Evolutionary conservation across 1,140 invertebrate genomes (phyloP), one percentile per base, ranked within the genome.

Genomic region (Ditylenchus dipsaci): DNA sequence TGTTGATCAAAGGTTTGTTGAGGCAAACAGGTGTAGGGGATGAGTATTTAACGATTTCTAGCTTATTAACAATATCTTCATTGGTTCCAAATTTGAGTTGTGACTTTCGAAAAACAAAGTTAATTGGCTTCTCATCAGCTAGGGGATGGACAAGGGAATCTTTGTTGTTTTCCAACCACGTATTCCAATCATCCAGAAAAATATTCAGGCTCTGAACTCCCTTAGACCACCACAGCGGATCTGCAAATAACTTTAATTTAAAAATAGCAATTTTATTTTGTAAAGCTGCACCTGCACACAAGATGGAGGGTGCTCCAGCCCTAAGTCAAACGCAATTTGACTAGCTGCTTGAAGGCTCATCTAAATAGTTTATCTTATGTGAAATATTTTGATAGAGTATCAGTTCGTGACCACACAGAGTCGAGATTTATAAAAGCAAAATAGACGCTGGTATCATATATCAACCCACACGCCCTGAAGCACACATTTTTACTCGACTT

Each of bases 1-100:
- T 84, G 42, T 82, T 81, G 38, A 84, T 84, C 5, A 84, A 65
- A 13, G 83, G 83, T 11, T 79, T 73, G 71, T 84, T 84, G 15
- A 84, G 64, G 38, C 72, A 82, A n/a, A 84, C 88, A 86, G 75
- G 61, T 17, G 73, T 71, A n/a, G 83, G 83, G 49, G 78, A 69
- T 23, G 80, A 81, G 58, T 76, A 77, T 68, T 84, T 84, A 1
- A 84, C 79, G 19, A 84, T 72, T 68, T 84, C 82, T 19, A 83
- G 64, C 7, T 64, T n/a, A 0, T 59, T 43, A 23, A 64, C 73
- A 9, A 23, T 47, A 13, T 43, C 42, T 7, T 57, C 30, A 57
- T 30, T 45, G 30, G 73, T 53, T 15, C 65, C 38, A 43, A 74
- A 74, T 45, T 74, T 74, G 19, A 73, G 42, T 58, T 74, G 72